These are phyloP conservation scores for Deilephila porcellus DNA, from an alignment of 2,888 invertebrate species.

Conservation along the genomic window DNA sequence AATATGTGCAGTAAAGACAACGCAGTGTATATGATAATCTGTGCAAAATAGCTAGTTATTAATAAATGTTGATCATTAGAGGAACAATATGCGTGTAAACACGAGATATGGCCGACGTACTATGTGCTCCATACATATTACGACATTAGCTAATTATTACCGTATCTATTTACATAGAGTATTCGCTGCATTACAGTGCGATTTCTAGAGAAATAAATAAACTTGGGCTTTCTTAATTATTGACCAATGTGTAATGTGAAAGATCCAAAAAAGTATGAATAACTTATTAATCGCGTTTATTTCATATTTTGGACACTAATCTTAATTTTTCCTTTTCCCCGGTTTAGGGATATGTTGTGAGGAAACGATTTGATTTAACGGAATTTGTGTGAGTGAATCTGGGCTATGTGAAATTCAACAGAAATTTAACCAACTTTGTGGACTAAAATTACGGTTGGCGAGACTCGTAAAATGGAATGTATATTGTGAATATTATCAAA, in stretches of 20 bases:
- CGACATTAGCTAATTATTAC: slow-evolving; percentile 3
- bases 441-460: no score
- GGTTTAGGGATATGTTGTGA: no score
- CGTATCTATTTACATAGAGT: neutral
- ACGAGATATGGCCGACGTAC: neutral
- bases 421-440: no score
- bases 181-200: neutral
- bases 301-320: neutral
- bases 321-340: no score
- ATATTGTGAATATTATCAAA: no score
- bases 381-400: no score
- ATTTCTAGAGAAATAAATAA: neutral
- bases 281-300: neutral
- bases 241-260: neutral
- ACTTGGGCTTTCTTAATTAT: no score
- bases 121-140: neutral
- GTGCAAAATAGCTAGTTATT: slow-evolving; percentile 10
- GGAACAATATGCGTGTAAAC: neutral
- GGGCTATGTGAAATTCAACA: no score
- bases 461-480: no score
- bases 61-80: neutral
- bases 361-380: no score
- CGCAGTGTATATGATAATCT: neutral
- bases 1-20: neutral
- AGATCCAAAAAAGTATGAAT: neutral